Evolutionary conservation across 2,888 invertebrate genomes (phyloP).

Genomic region (Malacosoma neustria): DNA sequence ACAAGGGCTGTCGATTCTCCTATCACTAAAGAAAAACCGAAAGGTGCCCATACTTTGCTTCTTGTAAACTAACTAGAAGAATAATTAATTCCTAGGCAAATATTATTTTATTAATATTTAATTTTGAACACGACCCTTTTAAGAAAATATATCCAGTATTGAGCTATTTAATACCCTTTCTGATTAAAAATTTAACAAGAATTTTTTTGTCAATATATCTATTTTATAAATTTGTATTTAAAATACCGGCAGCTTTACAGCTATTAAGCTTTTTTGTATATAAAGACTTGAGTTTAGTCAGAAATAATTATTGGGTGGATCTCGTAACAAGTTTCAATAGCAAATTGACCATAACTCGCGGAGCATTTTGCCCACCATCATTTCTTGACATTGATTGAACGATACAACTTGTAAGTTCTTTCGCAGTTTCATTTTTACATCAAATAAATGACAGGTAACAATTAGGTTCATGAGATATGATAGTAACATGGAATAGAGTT

Average conservation of each 20-base stretch:
- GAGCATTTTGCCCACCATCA: constrained; percentile 3
- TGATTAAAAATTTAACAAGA: too few species aligned
- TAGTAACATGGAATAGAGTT: too few species aligned
- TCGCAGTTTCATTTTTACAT: neutral
- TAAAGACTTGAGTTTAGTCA: neutral
- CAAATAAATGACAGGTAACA: neutral
- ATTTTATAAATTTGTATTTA: constrained; percentile 13
- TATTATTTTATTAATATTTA: too few species aligned
- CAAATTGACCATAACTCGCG: constrained; percentile 4
- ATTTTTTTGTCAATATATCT: too few species aligned
- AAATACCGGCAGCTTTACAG: neutral
- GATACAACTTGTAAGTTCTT: constrained; percentile 2
- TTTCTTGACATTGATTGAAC: constrained; percentile 8
- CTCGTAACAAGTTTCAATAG: neutral
- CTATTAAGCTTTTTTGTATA: neutral
- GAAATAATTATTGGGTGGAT: neutral
- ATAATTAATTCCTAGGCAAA: too few species aligned
- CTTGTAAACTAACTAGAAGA: too few species aligned
- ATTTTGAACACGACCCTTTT: too few species aligned
- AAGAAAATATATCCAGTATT: too few species aligned
- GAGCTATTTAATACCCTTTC: too few species aligned
- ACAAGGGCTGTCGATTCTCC: too few species aligned
- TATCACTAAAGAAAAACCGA: too few species aligned
- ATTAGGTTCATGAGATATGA: constrained; percentile 4
- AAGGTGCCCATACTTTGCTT: too few species aligned